Percentiles rank a stretch among this genome's conserved stretches.
phyloP scores from a whole-genome alignment of 2,113 vertebrate species.

The Ascaphus truei region DNA sequence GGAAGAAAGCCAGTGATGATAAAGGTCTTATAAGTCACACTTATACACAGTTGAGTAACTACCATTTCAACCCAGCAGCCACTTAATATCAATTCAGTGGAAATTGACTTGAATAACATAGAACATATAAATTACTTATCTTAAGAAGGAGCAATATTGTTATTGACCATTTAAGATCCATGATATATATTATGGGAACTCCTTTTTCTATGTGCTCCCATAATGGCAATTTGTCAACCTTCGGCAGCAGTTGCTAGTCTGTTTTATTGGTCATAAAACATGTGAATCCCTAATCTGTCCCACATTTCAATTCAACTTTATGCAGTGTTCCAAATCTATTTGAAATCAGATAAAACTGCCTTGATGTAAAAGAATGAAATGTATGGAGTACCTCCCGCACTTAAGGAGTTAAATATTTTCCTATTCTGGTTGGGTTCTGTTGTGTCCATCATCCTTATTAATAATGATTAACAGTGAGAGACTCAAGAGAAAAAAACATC shows the following conservation, averaged over 20 bases:
- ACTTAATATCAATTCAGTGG: conserved; percentile 30
- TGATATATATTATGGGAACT: conserved; percentile 19
- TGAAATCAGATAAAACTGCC: too few relatives aligned
- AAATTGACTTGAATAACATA: conserved; percentile 32
- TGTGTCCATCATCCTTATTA: neutral
- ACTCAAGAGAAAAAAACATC: neutral
- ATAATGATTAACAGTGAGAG: neutral
- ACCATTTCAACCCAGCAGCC: conserved; percentile 29
- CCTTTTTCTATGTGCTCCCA: neutral
- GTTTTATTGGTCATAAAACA: neutral
- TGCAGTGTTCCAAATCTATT: too few relatives aligned
- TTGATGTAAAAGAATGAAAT: too few relatives aligned
- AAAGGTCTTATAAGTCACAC: conserved; percentile 29
- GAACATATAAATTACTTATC: conserved; percentile 32
- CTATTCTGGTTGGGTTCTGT: neutral
- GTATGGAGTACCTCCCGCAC: too few relatives aligned
- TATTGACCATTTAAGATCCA: conserved; percentile 15
- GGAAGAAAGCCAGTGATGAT: conserved; percentile 34
- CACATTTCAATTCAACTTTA: too few relatives aligned
- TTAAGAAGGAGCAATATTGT: conserved; percentile 21
- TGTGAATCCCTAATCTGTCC: neutral
- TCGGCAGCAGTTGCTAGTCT: neutral
- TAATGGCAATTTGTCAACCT: conserved; percentile 5
- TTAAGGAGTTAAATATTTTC: neutral
- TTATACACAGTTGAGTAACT: conserved; percentile 35